phyloP scores from a whole-genome alignment of 35 echinoderm and acorn worm genomes.

The Ophioderma brevispina region DNA sequence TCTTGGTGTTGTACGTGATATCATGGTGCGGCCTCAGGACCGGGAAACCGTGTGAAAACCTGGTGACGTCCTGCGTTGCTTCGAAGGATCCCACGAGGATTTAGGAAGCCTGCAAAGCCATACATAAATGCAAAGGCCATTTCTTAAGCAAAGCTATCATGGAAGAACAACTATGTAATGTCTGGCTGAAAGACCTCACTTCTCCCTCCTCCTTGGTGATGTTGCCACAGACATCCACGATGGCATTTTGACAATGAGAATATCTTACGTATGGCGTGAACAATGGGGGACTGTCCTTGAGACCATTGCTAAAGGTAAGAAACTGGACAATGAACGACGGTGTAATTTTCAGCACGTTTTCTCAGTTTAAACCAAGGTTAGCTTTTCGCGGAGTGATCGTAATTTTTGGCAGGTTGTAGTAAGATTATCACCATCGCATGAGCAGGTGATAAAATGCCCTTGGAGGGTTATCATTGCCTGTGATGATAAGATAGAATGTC shows the following conservation, averaged over 20 bases:
- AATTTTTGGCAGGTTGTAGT: too few species aligned
- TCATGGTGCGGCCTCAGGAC: not conserved
- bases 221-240: not conserved
- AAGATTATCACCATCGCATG: too few species aligned
- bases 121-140: not conserved
- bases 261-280: not conserved
- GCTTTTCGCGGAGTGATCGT: too few species aligned
- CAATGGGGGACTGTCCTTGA: not conserved
- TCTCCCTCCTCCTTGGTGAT: not conserved
- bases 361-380: too few species aligned
- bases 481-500: too few species aligned
- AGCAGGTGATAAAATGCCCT: too few species aligned
- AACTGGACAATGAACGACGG: too few species aligned
- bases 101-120: not conserved
- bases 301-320: not conserved
- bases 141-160: not conserved
- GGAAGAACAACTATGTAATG: not conserved
- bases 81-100: not conserved
- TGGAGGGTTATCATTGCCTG: too few species aligned
- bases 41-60: not conserved
- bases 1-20: not conserved
- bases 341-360: too few species aligned
- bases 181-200: not conserved
- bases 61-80: not conserved
- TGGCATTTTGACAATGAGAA: not conserved